Evolutionary conservation across 1,140 invertebrate species (phyloP).

Genomic region (Drosophila willistoni): DNA sequence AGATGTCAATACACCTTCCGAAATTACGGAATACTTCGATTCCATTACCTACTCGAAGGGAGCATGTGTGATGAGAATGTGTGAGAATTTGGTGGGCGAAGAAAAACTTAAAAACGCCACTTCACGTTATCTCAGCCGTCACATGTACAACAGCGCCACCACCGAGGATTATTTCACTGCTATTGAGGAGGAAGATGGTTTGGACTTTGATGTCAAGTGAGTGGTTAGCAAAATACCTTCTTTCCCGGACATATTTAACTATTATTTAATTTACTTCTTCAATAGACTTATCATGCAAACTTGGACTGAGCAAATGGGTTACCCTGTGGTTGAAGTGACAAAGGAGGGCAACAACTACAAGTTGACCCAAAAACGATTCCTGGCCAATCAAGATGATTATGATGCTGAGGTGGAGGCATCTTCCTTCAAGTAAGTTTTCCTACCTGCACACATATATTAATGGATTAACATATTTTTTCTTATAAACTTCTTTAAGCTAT

Average conservation of each 20-base stretch:
- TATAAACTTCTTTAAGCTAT: slow-evolving; percentile 84
- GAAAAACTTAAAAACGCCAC: slow-evolving; percentile 90
- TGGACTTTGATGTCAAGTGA: slow-evolving; percentile 84
- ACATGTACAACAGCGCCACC: slow-evolving; percentile 89
- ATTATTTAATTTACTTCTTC: background rate
- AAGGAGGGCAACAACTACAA: slow-evolving; percentile 84
- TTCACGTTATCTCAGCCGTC: slow-evolving; percentile 88
- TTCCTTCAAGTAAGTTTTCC: slow-evolving; percentile 84
- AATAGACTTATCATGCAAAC: slow-evolving; percentile 92
- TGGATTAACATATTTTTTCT: background rate
- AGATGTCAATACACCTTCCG: slow-evolving; percentile 91
- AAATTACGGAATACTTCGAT: slow-evolving; percentile 97
- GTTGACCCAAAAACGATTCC: slow-evolving; percentile 90
- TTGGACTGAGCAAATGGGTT: slow-evolving; percentile 97
- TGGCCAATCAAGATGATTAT: slow-evolving; percentile 86
- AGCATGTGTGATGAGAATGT: slow-evolving; percentile 94
- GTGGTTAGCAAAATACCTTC: background rate
- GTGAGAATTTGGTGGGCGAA: slow-evolving; percentile 92
- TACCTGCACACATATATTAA: no score
- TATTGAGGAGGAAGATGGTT: slow-evolving; percentile 84
- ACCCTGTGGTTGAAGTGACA: slow-evolving; percentile 90
- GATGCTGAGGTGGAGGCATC: slow-evolving; percentile 84
- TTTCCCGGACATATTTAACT: background rate
- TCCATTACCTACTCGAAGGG: slow-evolving; percentile 97
- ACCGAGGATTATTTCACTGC: slow-evolving; percentile 91